phyloP scores from a whole-genome alignment of 2,888 invertebrate species.

The Parelbella ahira region DNA sequence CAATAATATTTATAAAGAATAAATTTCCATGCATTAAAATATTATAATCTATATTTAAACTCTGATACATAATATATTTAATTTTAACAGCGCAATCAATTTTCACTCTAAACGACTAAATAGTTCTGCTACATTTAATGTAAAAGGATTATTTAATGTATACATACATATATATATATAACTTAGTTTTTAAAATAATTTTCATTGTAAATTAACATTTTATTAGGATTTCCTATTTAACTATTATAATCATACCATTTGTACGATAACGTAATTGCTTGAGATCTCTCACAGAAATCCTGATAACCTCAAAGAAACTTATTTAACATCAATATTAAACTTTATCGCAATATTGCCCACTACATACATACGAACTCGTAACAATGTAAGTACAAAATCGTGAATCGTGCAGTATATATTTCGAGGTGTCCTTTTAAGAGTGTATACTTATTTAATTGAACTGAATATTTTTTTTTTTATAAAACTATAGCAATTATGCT shows the following conservation, averaged over 20 bases:
- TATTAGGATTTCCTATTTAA: too few relatives aligned
- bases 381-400: constrained; percentile 46
- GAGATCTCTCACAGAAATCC: too few relatives aligned
- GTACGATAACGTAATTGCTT: too few relatives aligned
- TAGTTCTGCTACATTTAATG: constrained; percentile 12
- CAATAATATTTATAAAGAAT: constrained; percentile 14
- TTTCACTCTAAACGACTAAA: constrained; percentile 10
- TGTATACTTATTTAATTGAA: constrained; percentile 47
- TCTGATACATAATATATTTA: too few relatives aligned
- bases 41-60: constrained; percentile 4
- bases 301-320: too few relatives aligned
- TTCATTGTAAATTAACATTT: background rate
- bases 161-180: background rate
- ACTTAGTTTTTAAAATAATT: constrained; percentile 4
- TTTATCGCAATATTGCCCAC: too few relatives aligned
- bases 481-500: constrained; percentile 41
- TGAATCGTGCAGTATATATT: constrained; percentile 52
- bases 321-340: too few relatives aligned
- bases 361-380: too few relatives aligned
- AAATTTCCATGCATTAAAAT: constrained; percentile 9
- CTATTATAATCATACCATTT: too few relatives aligned
- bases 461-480: constrained; percentile 40
- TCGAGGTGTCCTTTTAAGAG: constrained; percentile 39
- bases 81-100: constrained; percentile 13
- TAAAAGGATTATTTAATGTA: constrained; percentile 4